These are phyloP conservation scores for Drosophila subobscura DNA, from an alignment of 1,140 invertebrate genomes.

Conservation along the genomic window DNA sequence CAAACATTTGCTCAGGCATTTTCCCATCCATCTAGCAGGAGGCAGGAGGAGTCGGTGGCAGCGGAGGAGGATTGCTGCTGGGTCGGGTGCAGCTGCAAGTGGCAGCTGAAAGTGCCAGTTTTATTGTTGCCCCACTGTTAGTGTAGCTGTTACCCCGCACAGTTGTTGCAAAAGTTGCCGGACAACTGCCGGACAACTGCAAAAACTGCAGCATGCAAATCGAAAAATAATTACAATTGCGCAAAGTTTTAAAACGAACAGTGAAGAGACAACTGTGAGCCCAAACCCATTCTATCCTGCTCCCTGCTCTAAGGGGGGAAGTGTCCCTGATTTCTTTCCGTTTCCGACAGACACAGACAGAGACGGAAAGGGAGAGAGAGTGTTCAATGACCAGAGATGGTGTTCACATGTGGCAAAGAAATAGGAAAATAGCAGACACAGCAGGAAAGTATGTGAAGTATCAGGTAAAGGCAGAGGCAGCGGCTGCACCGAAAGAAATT, in stretches of 20 bases:
- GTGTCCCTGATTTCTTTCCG: constrained; percentile 56
- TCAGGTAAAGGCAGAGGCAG: too few species aligned
- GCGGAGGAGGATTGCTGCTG: background rate
- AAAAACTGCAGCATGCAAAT: constrained; percentile 67
- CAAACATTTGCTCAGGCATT: constrained; percentile 63
- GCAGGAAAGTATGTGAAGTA: too few species aligned
- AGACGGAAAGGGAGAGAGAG: constrained; percentile 1
- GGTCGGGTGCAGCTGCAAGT: constrained; percentile 31
- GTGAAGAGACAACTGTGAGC: constrained; percentile 25
- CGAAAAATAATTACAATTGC: constrained; percentile 69
- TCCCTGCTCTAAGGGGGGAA: constrained; percentile 7
- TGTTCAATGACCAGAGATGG: too few species aligned
- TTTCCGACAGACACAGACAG: constrained; percentile 23
- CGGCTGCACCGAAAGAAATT: too few species aligned
- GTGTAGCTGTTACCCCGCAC: constrained; percentile 6
- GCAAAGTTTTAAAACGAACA: constrained; percentile 63
- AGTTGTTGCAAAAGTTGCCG: constrained; percentile 39
- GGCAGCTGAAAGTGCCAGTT: constrained; percentile 59
- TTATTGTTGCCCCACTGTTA: constrained; percentile 51
- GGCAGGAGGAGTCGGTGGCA: constrained; percentile 2
- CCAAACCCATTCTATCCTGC: too few species aligned
- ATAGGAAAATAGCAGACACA: too few species aligned
- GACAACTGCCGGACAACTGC: constrained; percentile 59
- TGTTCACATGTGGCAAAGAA: too few species aligned
- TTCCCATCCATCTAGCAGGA: constrained; percentile 40